Evolutionary conservation across 2,888 invertebrate species (phyloP).

Genomic region (Blera fallax): DNA sequence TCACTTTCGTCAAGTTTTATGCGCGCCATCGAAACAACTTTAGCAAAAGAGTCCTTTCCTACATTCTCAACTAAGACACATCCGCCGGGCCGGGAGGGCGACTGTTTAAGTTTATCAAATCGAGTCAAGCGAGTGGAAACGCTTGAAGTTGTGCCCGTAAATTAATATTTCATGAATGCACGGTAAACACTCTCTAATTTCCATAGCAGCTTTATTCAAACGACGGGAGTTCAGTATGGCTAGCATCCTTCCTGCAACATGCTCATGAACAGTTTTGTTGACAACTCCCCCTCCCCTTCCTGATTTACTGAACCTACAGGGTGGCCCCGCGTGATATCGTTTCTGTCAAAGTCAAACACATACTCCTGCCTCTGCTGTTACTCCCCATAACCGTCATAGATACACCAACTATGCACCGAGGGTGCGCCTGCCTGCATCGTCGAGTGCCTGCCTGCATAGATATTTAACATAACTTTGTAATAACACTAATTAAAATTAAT

Average conservation of each 20-base stretch:
- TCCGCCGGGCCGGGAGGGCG: background rate
- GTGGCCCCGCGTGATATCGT: background rate
- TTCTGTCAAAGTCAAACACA: conserved; percentile 42
- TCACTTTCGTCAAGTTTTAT: background rate
- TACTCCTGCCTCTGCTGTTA: background rate
- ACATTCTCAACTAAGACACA: conserved; percentile 26
- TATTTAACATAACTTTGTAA: conserved; percentile 56
- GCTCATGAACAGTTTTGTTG: conserved; percentile 13
- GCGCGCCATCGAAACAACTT: background rate
- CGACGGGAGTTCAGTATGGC: background rate
- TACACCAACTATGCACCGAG: background rate
- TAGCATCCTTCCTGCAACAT: conserved; percentile 7
- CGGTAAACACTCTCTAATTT: conserved; percentile 49
- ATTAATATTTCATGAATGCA: conserved; percentile 66
- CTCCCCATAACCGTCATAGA: background rate
- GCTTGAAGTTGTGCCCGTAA: conserved; percentile 20
- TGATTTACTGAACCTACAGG: conserved; percentile 31
- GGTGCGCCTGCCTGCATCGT: background rate
- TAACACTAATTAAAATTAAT: conserved; percentile 67
- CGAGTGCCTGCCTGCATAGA: conserved; percentile 8
- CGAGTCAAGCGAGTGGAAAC: conserved; percentile 41
- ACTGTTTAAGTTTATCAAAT: conserved; percentile 28
- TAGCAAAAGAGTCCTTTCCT: background rate
- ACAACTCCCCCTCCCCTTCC: background rate
- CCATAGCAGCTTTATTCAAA: background rate